Conservation (phyloP, 2,888 invertebrate species). For the Cryptophagus acutangulus region DNA sequence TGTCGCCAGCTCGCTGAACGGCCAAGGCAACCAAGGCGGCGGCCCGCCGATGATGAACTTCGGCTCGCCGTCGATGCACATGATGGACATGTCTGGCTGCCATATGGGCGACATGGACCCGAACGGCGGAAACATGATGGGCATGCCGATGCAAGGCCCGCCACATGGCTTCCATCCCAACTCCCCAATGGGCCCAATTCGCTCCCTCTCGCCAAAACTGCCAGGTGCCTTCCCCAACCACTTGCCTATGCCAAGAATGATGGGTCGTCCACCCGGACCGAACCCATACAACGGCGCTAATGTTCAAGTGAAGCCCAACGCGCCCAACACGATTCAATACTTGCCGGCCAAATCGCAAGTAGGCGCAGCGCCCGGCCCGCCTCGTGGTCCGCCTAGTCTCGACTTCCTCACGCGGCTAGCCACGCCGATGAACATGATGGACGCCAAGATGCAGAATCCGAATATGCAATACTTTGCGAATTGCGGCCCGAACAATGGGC, state of each 20-base stretch:
- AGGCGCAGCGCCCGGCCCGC: conserved; percentile 68
- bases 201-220: conserved; percentile 64
- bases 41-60: conserved; percentile 56
- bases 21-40: conserved; percentile 50
- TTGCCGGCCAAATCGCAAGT: conserved; percentile 91
- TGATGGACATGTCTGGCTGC: conserved; percentile 47
- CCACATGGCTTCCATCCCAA: conserved; percentile 46
- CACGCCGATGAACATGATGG: conserved; percentile 71
- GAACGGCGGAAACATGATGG: conserved; percentile 40
- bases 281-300: conserved; percentile 71
- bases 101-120: conserved; percentile 45
- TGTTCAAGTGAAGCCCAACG: conserved; percentile 91
- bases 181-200: conserved; percentile 44
- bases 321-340: conserved; percentile 97
- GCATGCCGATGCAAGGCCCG: conserved; percentile 46
- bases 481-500: conserved; percentile 52
- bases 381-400: conserved; percentile 80
- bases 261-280: conserved; percentile 61
- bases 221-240: conserved; percentile 52
- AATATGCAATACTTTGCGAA: conserved; percentile 72
- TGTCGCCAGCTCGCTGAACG: conserved; percentile 57
- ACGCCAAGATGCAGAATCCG: conserved; percentile 63
- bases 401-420: conserved; percentile 87
- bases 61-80: conserved; percentile 51
- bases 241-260: conserved; percentile 54